A percentile compares a stretch with the other conserved stretches of the same genome.
Conservation (phyloP, 2,113 vertebrate genomes). For the Oryzias curvinotus region DNA sequence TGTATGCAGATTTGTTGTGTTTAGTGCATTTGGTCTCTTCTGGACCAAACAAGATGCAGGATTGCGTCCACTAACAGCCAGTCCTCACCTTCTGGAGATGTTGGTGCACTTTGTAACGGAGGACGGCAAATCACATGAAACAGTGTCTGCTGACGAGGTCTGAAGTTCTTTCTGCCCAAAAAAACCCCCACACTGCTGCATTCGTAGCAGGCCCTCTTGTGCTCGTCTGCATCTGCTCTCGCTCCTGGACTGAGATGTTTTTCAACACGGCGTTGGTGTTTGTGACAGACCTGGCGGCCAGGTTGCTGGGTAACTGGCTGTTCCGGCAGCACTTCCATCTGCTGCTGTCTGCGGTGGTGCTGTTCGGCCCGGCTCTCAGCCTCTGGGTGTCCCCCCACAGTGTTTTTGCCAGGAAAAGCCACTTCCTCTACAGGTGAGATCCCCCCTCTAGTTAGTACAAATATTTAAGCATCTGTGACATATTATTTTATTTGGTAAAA, state of each 20-base stretch:
- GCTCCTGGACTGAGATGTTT: constrained; percentile 64
- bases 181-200: constrained; percentile 5
- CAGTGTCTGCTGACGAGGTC: neutral
- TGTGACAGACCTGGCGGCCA: constrained; percentile 82
- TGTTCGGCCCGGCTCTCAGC: constrained; percentile 84
- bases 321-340: constrained; percentile 86
- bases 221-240: neutral
- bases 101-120: constrained; percentile 17
- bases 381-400: constrained; percentile 86
- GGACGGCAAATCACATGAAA: constrained; percentile 27
- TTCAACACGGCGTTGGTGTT: constrained; percentile 78
- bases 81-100: constrained; percentile 5
- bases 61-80: constrained; percentile 3
- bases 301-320: constrained; percentile 76
- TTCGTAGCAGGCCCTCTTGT: neutral
- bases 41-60: neutral
- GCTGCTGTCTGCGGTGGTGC: constrained; percentile 80
- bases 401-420: constrained; percentile 84
- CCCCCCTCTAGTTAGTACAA: neutral
- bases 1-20: no score
- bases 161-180: constrained; percentile 17
- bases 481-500: no score
- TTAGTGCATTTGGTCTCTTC: neutral
- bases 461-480: no score
- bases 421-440: constrained; percentile 90